A percentile compares a stretch with the other conserved stretches of the same genome.
Evolutionary conservation across 2,888 invertebrate genomes (phyloP).

Genomic region (Pharmacophagus antenor): DNA sequence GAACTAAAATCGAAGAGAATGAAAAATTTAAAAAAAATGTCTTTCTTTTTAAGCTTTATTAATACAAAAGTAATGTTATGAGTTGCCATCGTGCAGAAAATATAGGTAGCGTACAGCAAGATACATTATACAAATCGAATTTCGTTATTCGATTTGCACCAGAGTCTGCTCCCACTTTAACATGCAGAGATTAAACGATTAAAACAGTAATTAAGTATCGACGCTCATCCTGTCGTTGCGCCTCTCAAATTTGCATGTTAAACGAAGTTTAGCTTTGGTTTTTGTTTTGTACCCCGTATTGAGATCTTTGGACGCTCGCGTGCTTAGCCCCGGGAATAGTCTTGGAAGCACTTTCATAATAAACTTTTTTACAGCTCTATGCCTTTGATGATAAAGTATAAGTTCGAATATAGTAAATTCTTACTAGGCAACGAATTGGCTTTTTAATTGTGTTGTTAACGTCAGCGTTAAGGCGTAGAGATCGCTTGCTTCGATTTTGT

Average conservation of each 20-base stretch:
- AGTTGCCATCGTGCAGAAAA: background rate
- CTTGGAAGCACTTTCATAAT: slow-evolving; percentile 22
- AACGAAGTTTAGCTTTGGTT: slow-evolving; percentile 76
- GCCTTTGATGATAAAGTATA: slow-evolving; percentile 42
- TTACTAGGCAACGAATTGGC: slow-evolving; percentile 51
- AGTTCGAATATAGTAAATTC: slow-evolving; percentile 31
- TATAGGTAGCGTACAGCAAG: background rate
- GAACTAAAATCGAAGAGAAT: slow-evolving; percentile 5
- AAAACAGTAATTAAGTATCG: slow-evolving; percentile 80
- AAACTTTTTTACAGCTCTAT: slow-evolving; percentile 33
- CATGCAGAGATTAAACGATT: slow-evolving; percentile 74
- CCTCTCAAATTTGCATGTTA: slow-evolving; percentile 81
- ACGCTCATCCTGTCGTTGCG: slow-evolving; percentile 76
- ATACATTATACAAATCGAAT: slow-evolving; percentile 38
- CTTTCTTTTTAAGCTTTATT: too few relatives aligned
- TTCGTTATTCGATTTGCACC: slow-evolving; percentile 33
- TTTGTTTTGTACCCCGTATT: slow-evolving; percentile 75
- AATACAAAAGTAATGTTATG: too few relatives aligned
- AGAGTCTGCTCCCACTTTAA: slow-evolving; percentile 58
- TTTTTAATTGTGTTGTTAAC: slow-evolving; percentile 79
- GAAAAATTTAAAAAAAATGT: background rate
- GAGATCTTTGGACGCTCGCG: slow-evolving; percentile 67
- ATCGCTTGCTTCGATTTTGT: slow-evolving; percentile 75
- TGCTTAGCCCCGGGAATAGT: slow-evolving; percentile 62
- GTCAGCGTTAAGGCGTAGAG: slow-evolving; percentile 78